Base-by-base conservation (phyloP, 1,140 invertebrate genomes). In the Ectropis grisescens region DNA sequence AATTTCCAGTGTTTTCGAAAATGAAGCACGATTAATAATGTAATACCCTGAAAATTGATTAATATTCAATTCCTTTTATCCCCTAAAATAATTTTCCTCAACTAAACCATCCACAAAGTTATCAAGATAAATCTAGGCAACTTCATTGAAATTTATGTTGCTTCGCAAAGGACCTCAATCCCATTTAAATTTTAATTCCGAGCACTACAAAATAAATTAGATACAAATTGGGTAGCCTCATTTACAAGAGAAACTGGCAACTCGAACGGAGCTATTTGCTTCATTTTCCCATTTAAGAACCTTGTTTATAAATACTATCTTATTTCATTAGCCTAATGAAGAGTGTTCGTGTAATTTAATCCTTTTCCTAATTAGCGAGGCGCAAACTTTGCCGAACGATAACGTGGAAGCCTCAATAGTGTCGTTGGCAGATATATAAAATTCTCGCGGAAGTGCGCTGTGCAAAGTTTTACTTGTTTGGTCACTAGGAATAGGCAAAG, bases 261-360 rank as follows among this genome's bases (percentile, higher is more conserved):
- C 34, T 13, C 34, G 15, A 8, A 4, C 41, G 37, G 41, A 29
- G 43, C 38, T 41, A 3, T 62, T 57, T 62, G 49, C 53, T 60
- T 38, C 35, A 59, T 57, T 58, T 43, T 49, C 40, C 32, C 33
- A 54, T 58, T 51, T 58, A 51, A 56, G 51, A 56, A 39, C 16
- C 47, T 35, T 42, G 26, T 52, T 55, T 33, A 50, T 36, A 54
- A 56, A 52, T 46, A 43, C 48, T 58, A 53, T 62, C 64, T 62
- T 48, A 62, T 64, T 75, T 66, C 58, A 75, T 75, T 75, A 72
- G 42, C 16, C 47, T 66, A 70, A 75, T 70, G 58, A 62, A 57
- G 41, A 48, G 45, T 55, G 34, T 54, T 54, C 16, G 42, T 41
- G 60, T 59, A 62, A 68, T 58, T 42, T 33, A 56, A 75, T 59